These are phyloP conservation scores for Drosophila nigrodunni DNA, from an alignment of 1,140 invertebrate genomes.

Conservation along the genomic window DNA sequence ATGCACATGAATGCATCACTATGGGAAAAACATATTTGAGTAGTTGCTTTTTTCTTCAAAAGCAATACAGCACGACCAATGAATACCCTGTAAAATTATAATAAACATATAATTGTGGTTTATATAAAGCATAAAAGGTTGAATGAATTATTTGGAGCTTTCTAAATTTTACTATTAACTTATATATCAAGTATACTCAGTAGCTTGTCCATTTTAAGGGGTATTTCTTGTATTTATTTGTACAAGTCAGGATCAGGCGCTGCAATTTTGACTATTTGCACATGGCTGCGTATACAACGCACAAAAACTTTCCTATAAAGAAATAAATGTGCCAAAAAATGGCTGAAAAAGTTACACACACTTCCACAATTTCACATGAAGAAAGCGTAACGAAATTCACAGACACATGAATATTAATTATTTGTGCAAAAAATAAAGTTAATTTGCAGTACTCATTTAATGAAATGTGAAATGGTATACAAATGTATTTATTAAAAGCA, in stretches of 20 bases:
- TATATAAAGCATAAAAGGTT: not conserved
- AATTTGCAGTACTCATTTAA: not conserved
- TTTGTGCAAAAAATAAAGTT: not conserved
- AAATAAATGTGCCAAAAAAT: slow-evolving; percentile 46
- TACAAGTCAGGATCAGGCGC: slow-evolving; percentile 24
- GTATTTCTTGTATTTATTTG: slow-evolving; percentile 6
- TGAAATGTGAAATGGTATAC: not conserved
- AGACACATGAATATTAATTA: slow-evolving; percentile 26
- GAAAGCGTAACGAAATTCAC: not conserved
- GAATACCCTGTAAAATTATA: not conserved
- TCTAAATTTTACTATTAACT: not conserved
- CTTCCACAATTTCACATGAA: slow-evolving; percentile 10
- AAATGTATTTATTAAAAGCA: not conserved
- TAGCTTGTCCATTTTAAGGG: not conserved
- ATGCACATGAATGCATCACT: slow-evolving; percentile 51
- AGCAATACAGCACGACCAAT: not conserved
- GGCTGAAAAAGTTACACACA: slow-evolving; percentile 10
- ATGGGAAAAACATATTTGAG: slow-evolving; percentile 36
- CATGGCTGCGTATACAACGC: slow-evolving; percentile 20
- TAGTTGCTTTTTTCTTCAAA: not conserved
- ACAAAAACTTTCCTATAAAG: slow-evolving; percentile 22
- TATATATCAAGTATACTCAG: not conserved
- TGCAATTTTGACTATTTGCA: slow-evolving; percentile 42
- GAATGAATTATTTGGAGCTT: not conserved
- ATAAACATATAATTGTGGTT: not conserved